Evolutionary conservation across 1,140 invertebrate genomes (phyloP).

Genomic region (Drosophila lowei): DNA sequence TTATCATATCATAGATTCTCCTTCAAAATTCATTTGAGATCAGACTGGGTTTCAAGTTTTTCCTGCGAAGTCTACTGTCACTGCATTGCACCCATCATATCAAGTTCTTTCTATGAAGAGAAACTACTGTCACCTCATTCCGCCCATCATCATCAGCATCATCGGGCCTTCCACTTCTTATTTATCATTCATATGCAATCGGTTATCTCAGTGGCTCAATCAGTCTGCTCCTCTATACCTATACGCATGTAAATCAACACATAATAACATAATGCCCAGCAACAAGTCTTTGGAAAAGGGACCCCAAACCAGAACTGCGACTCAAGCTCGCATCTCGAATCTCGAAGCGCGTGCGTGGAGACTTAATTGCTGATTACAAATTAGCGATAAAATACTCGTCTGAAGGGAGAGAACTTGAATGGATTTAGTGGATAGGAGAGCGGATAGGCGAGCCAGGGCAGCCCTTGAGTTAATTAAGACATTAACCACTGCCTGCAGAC

Average conservation of each 20-base stretch:
- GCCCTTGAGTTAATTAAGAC: conserved; percentile 79
- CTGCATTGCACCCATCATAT: too few relatives aligned
- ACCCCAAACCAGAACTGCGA: conserved; percentile 17
- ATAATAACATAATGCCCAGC: conserved; percentile 69
- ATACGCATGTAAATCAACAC: conserved; percentile 75
- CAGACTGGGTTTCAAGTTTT: too few relatives aligned
- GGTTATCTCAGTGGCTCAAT: conserved; percentile 40
- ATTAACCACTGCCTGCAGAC: conserved; percentile 62
- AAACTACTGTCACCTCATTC: not conserved
- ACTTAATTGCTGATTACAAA: conserved; percentile 83
- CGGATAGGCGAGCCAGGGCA: conserved; percentile 7
- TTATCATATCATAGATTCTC: not conserved
- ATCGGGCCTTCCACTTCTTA: conserved; percentile 1
- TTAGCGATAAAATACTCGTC: conserved; percentile 60
- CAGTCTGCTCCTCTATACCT: conserved; percentile 44
- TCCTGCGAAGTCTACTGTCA: not conserved
- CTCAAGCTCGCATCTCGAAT: conserved; percentile 18
- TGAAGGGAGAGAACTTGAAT: conserved; percentile 7
- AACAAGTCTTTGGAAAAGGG: too few relatives aligned
- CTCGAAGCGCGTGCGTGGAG: conserved; percentile 61
- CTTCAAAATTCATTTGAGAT: not conserved
- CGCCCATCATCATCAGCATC: conserved; percentile 17
- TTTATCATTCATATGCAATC: conserved; percentile 33
- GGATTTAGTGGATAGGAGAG: not conserved
- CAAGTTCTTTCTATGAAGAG: conserved; percentile 1